Base-by-base conservation (phyloP, 2,888 invertebrate species). In the Drosophila kanekoi region DNA sequence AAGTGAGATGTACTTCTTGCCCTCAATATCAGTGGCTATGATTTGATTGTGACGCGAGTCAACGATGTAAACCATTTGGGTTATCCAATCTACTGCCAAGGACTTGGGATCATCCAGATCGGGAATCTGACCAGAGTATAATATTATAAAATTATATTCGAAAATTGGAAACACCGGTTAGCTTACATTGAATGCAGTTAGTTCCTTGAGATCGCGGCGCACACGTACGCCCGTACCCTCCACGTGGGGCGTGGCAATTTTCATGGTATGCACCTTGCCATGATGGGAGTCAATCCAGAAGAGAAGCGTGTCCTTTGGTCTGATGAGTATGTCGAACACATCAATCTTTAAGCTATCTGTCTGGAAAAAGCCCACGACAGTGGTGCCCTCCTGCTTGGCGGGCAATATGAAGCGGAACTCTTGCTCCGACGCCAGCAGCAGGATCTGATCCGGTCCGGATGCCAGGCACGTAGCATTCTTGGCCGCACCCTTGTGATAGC, bases 51-150 rank as follows among this genome's bases (percentile, higher is more conserved):
- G 91, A 0, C 90, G 89, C 48, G 93, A 93, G 87, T 95, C 95
- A 28, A 96, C 94, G 92, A 96, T 95, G 92, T 96, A 97, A 61
- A 97, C 92, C 79, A 95, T 94, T 68, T 93, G 93, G 0, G 94
- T 93, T 14, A 95, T 92, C 95, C 95, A 95, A 92, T 97, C 96
- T 41, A 96, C 93, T 6, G 96, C 95, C 54, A 97, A 93, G 43
- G 96, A 96, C 87, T 96, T 95, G 0, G 97, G 95, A 75, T 94
- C 94, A 58, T 94, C 93, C 49, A 95, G 91, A 56, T 93, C 93
- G 11, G 92, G 93, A 38, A 95, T 92, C 94, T 93, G 67, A 38
- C 33, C 6, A 11, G 4, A 13, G 37, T n/a, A n/a, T n/a, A 9
- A 10, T 1, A 4, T 11, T 8, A 3, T 10, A 2, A 3, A 20